phyloP scores from a whole-genome alignment of 2,797 vertebrate species.

The Hypotaenidia philippensis region DNA sequence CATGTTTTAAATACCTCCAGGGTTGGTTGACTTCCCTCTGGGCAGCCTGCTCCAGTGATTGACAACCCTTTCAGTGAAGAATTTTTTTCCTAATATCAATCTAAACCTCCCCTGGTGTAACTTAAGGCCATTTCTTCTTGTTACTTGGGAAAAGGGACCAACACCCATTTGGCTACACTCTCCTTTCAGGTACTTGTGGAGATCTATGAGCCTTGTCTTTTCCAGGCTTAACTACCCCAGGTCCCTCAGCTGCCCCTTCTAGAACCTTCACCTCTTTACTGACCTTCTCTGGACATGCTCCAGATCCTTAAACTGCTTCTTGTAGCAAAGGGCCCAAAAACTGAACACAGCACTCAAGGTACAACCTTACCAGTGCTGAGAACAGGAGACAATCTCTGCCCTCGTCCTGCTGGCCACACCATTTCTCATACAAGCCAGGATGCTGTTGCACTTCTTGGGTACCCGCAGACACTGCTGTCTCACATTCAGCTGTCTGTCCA shows the following conservation, averaged over 20 bases:
- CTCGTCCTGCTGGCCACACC: not conserved
- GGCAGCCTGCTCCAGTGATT: not conserved
- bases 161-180: rapidly evolving
- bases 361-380: not conserved
- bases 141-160: rapidly evolving
- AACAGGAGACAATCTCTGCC: rapidly evolving
- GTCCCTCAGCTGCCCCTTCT: not conserved
- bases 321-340: not conserved
- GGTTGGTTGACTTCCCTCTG: not conserved
- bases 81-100: not conserved
- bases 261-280: not conserved
- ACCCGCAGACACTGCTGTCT: not conserved
- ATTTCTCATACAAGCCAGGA: not conserved
- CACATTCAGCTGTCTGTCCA: rapidly evolving
- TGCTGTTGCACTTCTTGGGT: not conserved
- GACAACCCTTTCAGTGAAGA: rapidly evolving
- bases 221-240: not conserved
- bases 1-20: not conserved
- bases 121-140: not conserved
- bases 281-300: not conserved
- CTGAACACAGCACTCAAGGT: not conserved
- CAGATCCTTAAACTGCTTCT: not conserved
- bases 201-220: not conserved
- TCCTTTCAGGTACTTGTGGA: not conserved
- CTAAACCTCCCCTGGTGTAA: rapidly evolving